A percentile compares a stretch with the other conserved stretches of the same genome.
Conservation (phyloP, 2,113 vertebrate species). For the Tiliqua scincoides region DNA sequence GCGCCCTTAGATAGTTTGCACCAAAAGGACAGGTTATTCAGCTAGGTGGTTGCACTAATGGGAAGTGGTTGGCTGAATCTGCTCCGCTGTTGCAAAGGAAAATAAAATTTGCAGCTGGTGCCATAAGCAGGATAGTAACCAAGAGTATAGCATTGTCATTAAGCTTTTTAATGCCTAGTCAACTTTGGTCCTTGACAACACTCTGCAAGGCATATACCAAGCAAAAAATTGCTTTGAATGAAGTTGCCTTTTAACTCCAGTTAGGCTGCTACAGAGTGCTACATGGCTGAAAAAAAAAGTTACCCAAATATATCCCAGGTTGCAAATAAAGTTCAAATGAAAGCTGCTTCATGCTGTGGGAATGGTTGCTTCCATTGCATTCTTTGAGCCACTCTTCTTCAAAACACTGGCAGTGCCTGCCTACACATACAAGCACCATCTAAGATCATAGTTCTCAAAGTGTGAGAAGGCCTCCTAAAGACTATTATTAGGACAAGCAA, state of each 20-base stretch:
- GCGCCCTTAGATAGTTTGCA: not conserved
- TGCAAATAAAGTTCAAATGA: not conserved
- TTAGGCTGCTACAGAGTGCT: not conserved
- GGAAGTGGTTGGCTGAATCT: not conserved
- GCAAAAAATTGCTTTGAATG: not conserved
- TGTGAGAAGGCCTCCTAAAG: not conserved
- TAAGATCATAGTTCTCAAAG: not conserved
- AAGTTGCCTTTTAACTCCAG: not conserved
- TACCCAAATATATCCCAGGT: not conserved
- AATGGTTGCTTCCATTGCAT: not conserved
- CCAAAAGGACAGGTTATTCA: not conserved
- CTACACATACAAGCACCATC: not conserved
- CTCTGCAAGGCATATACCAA: not conserved
- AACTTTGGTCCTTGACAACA: not conserved
- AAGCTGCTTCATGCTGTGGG: not conserved
- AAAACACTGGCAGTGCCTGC: not conserved
- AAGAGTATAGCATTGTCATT: not conserved
- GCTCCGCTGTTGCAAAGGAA: not conserved
- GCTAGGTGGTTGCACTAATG: too few relatives aligned
- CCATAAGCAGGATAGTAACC: not conserved
- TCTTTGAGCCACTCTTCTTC: not conserved
- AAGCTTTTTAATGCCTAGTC: not conserved
- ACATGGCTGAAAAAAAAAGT: not conserved
- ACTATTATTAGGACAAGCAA: not conserved
- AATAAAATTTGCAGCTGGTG: not conserved